Evolutionary conservation across 2,113 vertebrate genomes (phyloP), one percentile per base, ranked within the genome.

Genomic region (Anoura caudifer): DNA sequence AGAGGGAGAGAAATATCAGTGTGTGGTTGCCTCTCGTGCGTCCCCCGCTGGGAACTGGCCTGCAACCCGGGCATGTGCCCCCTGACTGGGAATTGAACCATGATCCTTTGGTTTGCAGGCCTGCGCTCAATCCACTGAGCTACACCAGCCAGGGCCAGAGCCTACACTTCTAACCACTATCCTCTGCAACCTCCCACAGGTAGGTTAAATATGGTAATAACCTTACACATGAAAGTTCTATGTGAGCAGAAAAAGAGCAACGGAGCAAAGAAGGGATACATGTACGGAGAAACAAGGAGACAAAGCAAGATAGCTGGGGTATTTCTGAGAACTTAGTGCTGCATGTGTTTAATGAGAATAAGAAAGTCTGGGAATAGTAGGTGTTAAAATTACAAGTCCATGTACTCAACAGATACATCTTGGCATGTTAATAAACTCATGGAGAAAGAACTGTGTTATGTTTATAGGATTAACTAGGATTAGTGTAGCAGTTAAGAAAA

Each of bases 391-490:
- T 70, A 67, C 9, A 87, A 94, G 45, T 13, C 26, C 24, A 69
- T 45, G 54, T 73, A 83, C 26, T 79, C 15, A 83, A 72, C 5
- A 70, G 56, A n/a, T 63, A 33, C 3, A 65, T 73, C 15, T 45
- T 0, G 12, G n/a, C 59, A 52, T 91, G 52, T 81, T 86, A 87
- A 73, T 87, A 96, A 95, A 63, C 20, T 7, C 43, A 61, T 54
- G 8, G 52, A 50, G 26, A 67, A 82, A 94, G 33, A 94, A 38
- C 20, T 41, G 7, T 86, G 50, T 80, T 86, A 47, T 92, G 52
- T 92, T 87, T 94, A 88, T 63, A 94, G 61, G 80, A 94, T 95
- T 94, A 97, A 72, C 38, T 67, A 81, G 63, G 33, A 97, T 94
- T 92, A 90, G n/a, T 86, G 73, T 85, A 89, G 45, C 63, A 87